Conservation (phyloP, 2,113 vertebrate species). For the Pogonocichla stellata region DNA sequence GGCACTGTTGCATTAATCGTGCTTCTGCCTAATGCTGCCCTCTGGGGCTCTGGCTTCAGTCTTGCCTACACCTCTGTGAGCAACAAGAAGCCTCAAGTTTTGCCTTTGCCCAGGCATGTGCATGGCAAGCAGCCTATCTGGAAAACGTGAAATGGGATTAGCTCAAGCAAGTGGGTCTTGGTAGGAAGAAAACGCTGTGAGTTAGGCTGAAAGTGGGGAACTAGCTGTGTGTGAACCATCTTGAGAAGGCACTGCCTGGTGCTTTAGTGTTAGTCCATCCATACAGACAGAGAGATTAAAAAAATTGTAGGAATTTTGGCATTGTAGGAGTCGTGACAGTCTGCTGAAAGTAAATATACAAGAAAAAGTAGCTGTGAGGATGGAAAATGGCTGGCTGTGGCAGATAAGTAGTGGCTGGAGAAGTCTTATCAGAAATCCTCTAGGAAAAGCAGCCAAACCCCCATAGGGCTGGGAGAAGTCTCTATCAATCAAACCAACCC, state of each 20-base stretch:
- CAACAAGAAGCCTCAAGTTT: slow-evolving; percentile 12
- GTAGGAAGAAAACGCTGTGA: not conserved
- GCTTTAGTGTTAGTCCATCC: not conserved
- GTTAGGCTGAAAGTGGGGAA: not conserved
- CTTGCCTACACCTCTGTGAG: not conserved
- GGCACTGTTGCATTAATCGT: not conserved
- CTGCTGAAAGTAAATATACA: slow-evolving; percentile 3
- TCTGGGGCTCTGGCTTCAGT: not conserved
- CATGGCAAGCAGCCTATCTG: slow-evolving; percentile 32
- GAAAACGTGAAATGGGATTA: slow-evolving; percentile 34
- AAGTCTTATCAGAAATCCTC: slow-evolving; percentile 46
- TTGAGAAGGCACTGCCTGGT: not conserved
- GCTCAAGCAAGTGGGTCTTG: not conserved
- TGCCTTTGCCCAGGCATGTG: not conserved
- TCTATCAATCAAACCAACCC: not conserved
- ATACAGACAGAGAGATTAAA: not conserved
- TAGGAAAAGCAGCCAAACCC: slow-evolving; percentile 36
- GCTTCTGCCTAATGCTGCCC: slow-evolving; percentile 30
- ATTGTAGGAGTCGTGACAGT: not conserved
- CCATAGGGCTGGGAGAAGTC: not conserved
- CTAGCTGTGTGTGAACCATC: not conserved
- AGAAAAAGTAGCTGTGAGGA: slow-evolving; percentile 19
- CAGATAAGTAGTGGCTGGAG: slow-evolving; percentile 60
- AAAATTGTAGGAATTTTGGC: not conserved
- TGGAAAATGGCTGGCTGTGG: slow-evolving; percentile 38